A percentile compares a stretch with the other conserved stretches of the same genome.
Conservation (phyloP, 2,113 vertebrate species). For the Thomomys bottae region DNA sequence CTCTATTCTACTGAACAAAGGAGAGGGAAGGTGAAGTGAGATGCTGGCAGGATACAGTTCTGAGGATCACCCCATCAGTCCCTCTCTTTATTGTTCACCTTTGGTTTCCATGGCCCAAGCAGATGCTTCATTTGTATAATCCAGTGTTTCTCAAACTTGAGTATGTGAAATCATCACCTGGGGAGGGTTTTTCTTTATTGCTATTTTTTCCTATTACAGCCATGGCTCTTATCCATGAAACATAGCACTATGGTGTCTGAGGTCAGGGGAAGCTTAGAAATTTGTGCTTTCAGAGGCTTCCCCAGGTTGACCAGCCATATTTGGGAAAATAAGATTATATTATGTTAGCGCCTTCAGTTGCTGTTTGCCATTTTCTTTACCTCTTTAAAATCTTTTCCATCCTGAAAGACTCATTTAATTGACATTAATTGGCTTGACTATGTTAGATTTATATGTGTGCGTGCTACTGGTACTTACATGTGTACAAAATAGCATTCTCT, state of each 20-base stretch:
- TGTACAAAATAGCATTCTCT: background rate
- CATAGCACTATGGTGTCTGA: background rate
- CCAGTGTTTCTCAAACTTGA: constrained; percentile 14
- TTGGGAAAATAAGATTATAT: background rate
- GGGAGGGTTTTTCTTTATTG: background rate
- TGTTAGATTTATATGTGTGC: background rate
- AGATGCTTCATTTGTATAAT: background rate
- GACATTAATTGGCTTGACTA: background rate
- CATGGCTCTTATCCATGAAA: background rate
- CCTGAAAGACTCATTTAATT: background rate
- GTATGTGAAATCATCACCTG: background rate
- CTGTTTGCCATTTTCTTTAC: constrained; percentile 39
- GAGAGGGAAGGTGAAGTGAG: background rate
- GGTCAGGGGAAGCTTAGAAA: background rate
- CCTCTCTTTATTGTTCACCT: background rate
- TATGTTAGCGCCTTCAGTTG: background rate
- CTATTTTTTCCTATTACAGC: background rate
- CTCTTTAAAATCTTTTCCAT: background rate
- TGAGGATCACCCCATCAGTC: background rate
- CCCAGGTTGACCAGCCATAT: background rate
- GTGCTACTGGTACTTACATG: background rate
- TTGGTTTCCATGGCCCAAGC: background rate
- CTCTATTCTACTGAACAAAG: background rate
- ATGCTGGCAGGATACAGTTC: background rate
- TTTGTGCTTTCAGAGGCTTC: constrained; percentile 9